Evolutionary conservation across 1,140 invertebrate species (phyloP), one percentile per base, ranked within the genome.

Genomic region (Eciton burchellii): DNA sequence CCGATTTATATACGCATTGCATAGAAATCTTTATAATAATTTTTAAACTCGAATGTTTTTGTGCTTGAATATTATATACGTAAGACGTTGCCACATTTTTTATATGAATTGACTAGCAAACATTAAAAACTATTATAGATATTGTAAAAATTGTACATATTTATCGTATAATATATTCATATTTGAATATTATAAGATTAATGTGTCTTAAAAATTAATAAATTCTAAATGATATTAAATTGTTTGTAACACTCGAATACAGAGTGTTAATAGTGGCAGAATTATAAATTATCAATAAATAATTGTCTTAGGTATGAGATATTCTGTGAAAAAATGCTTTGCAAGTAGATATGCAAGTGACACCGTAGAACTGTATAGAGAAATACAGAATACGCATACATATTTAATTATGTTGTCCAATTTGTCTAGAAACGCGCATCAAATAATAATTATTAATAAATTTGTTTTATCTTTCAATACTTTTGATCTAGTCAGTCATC

Each of bases 401-500:
- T 21, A n/a, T n/a, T n/a, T n/a, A n/a, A n/a, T n/a, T n/a, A n/a
- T n/a, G n/a, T n/a, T n/a, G n/a, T 54, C 6, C 41, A 26, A 21
- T 43, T 21, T 68, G n/a, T 54, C 3, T 29, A 54, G 49, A 14
- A 68, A 11, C 21, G 14, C 5, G 35, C 41, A n/a, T 45, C 45
- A 19, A 66, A 54, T 41, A 54, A 3, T 24, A 12, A 56, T 68
- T 77, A 56, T 12, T 49, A 63, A 11, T 43, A 77, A 77, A 68
- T 66, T 76, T 24, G 8, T 66, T 66, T 68, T 68, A 43, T 11
- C 14, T 65, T 56, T 85, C 54, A 90, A 84, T 91, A 91, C 86
- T 89, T 89, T 87, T 84, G 82, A 91, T 92, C 92, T 92, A 92
- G 92, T 92, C 92, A 92, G 90, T 84, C 89, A 85, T 91, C 88